Percentiles rank a stretch among this genome's conserved stretches.
These are phyloP conservation scores for Stercorarius parasiticus DNA, from an alignment of 2,113 vertebrate genomes.

Conservation along the genomic window DNA sequence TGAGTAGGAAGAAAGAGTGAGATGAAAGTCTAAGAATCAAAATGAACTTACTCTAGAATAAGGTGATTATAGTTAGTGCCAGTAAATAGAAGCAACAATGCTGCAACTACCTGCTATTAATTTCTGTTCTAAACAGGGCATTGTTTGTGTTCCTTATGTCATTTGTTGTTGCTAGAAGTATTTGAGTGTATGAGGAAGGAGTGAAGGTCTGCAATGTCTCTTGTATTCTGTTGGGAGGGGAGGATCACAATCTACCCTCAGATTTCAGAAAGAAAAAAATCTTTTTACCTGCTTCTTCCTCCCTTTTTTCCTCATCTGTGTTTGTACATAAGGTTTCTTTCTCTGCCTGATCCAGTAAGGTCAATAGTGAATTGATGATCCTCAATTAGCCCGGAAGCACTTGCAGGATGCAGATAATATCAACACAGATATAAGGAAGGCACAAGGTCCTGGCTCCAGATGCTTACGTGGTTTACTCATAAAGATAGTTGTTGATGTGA, in stretches of 20 bases:
- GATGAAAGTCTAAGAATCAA: background rate
- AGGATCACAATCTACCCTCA: background rate
- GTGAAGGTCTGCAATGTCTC: background rate
- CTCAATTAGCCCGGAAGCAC: background rate
- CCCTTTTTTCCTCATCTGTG: background rate
- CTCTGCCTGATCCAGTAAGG: background rate
- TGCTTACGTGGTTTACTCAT: background rate
- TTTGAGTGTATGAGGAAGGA: background rate
- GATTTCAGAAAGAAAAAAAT: background rate
- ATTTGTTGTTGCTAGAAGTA: background rate
- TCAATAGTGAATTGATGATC: background rate
- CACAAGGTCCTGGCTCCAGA: background rate
- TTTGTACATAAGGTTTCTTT: background rate
- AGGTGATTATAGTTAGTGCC: background rate
- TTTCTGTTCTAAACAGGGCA: background rate
- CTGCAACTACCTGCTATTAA: background rate
- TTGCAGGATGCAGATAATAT: background rate
- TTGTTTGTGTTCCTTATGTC: fast-evolving
- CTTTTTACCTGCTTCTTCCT: background rate
- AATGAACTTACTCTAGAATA: background rate
- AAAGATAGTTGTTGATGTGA: background rate
- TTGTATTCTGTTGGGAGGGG: background rate
- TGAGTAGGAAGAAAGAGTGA: background rate
- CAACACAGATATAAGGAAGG: background rate
- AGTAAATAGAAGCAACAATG: background rate